Base-by-base conservation (phyloP, 1,140 invertebrate genomes). In the Phymorhynchus buccinoides region DNA sequence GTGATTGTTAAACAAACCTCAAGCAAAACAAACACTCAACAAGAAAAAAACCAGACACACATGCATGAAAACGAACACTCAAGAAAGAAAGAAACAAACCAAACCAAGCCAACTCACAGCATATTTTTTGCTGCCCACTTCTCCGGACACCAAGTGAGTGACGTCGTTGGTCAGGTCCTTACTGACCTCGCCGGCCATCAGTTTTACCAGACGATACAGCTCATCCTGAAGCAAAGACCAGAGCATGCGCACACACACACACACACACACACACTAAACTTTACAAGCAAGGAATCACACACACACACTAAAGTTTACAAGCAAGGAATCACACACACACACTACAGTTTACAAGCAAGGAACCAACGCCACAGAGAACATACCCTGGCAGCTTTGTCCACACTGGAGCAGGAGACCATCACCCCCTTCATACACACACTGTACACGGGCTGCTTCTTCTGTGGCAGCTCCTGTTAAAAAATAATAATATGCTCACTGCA, bases 161-260 rank as follows among this genome's bases (percentile, higher is more conserved):
- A 96, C 95, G 85, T 95, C 95, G 81, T 95, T 94, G 44, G 96
- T 95, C 52, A 98, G 95, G 80, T 95, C 94, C 86, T 95, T 95
- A 22, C 94, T 95, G 88, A 96, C 97, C 22, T 95, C 93, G 6
- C 97, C 97, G 83, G 96, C 96, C 97, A 98, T 98, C 91, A 95
- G 96, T 88, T 96, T 94, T 0, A 98, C 95, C 89, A 95, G 95
- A 37, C 94, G 93, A 89, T 95, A 95, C 6, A 98, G 93, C 44
- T 95, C 93, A 88, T 95, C 94, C 95, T 97, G 88, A 41, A 90
- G 62, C 75, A 77, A 56, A 18, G 7, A 83, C 75, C 22, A 18
- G 32, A 9, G 41, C 27, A 73, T 9, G 18, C 3, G 16, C 30
- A 39, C 42, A 30, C 9, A 48, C 37, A 85, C 66, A 83, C 35